Base-by-base conservation (phyloP, 2,113 vertebrate genomes). In the Nothoprocta perdicaria region DNA sequence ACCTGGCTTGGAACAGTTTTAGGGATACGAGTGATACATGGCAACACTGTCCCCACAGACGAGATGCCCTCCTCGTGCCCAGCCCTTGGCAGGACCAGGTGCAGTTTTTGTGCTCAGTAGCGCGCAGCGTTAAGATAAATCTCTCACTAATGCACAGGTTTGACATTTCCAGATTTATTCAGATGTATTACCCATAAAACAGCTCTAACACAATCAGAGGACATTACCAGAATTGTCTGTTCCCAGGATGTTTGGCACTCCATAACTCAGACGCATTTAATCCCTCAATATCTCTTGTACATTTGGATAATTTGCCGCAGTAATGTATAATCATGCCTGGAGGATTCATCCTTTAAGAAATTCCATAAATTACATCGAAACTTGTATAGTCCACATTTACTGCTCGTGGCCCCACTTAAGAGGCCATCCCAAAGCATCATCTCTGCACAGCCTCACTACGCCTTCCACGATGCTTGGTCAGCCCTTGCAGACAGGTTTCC, bases 371-470 rank as follows among this genome's bases (percentile, higher is more conserved):
- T 86, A 80, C 86, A 52, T 3, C 78, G 61, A 60, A 88, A 86
- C 15, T 57, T 43, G 33, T 23, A 40, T 4, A 81, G n/a, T 19
- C 76, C 77, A 84, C 53, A 14, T 48, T 83, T 66, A 84, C 67
- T 9, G 48, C 33, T 31, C 74, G 79, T 57, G 15, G 2, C 50
- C 35, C 33, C 52, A 33, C 22, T 75, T 60, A 26, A 62, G 77
- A 88, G 60, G 40, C 41, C 43, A 52, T 31, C 5, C 63, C 71
- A 76, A 43, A 61, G 17, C 14, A 22, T n/a, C 76, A 85, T 80
- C 60, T 81, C 17, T 0, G 0, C 2, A 1, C 5, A 19, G 60
- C 26, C 38, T 71, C 80, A 45, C n/a, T 2, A 0, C 0, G 1
- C n/a, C 40, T 58, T 31, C 38, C 43, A 69, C 0, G 45, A 43